Conservation (phyloP, 2,888 invertebrate species). For the Acanthococcus lagerstroemiae region DNA sequence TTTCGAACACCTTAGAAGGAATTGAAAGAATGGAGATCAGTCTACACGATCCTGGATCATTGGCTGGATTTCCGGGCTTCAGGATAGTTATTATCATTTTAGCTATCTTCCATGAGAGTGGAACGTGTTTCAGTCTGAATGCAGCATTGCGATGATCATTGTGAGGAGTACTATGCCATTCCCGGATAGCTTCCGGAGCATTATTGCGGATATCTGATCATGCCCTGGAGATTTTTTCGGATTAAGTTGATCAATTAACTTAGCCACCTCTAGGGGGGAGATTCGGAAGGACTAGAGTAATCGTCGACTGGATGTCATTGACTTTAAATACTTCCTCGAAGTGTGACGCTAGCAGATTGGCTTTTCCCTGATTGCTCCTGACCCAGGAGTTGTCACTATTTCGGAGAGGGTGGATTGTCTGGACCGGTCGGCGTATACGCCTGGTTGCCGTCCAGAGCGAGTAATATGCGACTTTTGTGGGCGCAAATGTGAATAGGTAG, state of each 20-base stretch:
- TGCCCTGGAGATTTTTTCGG: neutral
- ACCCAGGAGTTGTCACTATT: neutral
- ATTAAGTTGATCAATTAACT: neutral
- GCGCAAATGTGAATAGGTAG: neutral
- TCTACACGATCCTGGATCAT: neutral
- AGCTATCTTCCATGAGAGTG: neutral
- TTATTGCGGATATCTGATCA: neutral
- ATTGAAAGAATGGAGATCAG: neutral
- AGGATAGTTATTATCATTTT: neutral
- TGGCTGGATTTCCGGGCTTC: constrained; percentile 1
- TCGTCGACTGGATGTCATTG: neutral
- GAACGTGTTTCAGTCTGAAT: neutral
- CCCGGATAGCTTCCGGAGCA: neutral
- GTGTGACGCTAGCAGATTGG: neutral
- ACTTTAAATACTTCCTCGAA: neutral
- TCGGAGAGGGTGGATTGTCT: neutral
- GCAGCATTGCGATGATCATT: neutral
- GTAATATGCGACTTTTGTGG: constrained; percentile 3
- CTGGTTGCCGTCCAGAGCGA: neutral
- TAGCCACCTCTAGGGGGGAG: neutral
- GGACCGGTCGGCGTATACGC: neutral
- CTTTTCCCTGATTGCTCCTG: neutral
- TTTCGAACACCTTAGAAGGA: neutral
- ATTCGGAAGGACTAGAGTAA: neutral
- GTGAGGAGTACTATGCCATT: neutral